phyloP scores from a whole-genome alignment of 2,113 vertebrate genomes.

The Geococcyx californianus region DNA sequence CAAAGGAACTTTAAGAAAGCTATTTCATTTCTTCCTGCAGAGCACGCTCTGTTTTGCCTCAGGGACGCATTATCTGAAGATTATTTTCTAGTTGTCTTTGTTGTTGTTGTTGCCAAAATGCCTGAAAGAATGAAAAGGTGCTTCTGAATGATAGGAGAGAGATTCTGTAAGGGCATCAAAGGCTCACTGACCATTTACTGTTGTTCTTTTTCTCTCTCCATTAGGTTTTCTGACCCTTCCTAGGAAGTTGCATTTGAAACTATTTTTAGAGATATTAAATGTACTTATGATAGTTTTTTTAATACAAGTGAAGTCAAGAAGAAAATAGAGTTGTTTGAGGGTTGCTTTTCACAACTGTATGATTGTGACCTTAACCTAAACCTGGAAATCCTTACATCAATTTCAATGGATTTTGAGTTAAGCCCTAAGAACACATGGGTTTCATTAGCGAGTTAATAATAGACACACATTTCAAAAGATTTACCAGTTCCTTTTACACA shows the following conservation, averaged over 20 bases:
- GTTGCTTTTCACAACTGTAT: not conserved
- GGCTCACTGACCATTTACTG: not conserved
- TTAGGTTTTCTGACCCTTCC: not conserved
- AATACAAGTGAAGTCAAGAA: not conserved
- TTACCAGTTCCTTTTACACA: not conserved
- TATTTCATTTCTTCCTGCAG: slow-evolving; percentile 19
- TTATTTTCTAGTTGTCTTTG: slow-evolving; percentile 29
- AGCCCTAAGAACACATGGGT: not conserved
- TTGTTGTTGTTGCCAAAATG: slow-evolving; percentile 8
- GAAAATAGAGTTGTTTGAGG: not conserved
- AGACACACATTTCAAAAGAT: not conserved
- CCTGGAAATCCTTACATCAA: not conserved
- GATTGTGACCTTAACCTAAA: not conserved
- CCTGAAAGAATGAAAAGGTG: slow-evolving; percentile 13
- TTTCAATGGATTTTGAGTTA: slow-evolving; percentile 1
- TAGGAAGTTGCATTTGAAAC: not conserved
- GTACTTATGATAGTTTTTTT: not conserved
- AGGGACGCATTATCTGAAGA: slow-evolving; percentile 8
- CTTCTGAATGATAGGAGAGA: not conserved
- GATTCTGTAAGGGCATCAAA: not conserved
- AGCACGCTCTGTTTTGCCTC: not conserved
- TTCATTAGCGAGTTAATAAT: not conserved
- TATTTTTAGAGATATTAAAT: not conserved
- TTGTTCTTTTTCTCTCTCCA: not conserved
- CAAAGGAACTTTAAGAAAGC: slow-evolving; percentile 8